Base-by-base conservation (phyloP, 2,888 invertebrate species). In the Stenotaenia linearis region DNA sequence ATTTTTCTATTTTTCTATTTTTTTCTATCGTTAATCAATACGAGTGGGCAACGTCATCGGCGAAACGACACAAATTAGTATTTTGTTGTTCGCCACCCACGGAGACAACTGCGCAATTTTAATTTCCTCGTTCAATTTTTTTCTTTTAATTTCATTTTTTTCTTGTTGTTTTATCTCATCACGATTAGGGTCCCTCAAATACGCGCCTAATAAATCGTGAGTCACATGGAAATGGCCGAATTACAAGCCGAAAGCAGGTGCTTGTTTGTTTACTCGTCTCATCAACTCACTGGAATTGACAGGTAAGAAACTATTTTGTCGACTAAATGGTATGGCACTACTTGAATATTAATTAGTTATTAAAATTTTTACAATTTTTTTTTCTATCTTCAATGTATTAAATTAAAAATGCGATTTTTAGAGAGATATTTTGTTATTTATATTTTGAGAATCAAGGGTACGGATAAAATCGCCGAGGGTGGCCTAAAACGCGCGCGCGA, bases 81-180 rank as follows among this genome's bases (percentile, higher is more conserved):
- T 61, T 61, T 23, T 61, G 61, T 61, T 61, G 61, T 61, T 61
- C 61, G 61, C 61, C 61, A 61, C 61, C 61, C 61, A 61, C 61
- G 15, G 61, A 61, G 61, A 61, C 61, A 61, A 61, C 61, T 61
- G 28, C 61, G 61, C 61, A 23, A 61, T 61, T 61, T 61, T 61
- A 61, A 61, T 61, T 61, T 61, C 61, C 61, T 61, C 61, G 61
- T 28, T 61, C 25, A 3, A 1, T 25, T 56, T 45, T 56, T 56
- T 56, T 56, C 21, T 21, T 56, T 56, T 18, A 56, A 56, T 56
- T 56, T 56, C 21, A 7, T 23, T 61, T 61, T 23, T 61, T 2
- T 25, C 15, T 61, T n/a, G n/a, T n/a, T 56, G 56, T 56, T 56
- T 61, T 28, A 25, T 61, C 61, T 61, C 61, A 61, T 28, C 61